phyloP scores from a whole-genome alignment of 2,797 vertebrate genomes.

The Sylvilagus floridanus region DNA sequence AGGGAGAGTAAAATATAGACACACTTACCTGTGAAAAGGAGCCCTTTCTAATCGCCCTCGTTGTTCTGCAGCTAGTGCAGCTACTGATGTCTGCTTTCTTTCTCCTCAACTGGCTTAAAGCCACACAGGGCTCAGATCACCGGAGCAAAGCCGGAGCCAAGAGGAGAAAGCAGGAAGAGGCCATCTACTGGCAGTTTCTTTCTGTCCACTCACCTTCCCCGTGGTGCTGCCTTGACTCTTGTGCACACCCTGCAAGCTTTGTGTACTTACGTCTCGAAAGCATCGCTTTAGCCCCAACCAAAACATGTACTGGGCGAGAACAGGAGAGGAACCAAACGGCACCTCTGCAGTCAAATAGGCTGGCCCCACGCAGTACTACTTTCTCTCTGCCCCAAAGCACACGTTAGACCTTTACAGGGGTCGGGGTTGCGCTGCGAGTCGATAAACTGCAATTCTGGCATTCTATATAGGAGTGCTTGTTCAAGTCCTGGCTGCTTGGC shows the following conservation, averaged over 20 bases:
- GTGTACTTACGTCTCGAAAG: accelerated
- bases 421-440: no score
- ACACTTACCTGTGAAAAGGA: background rate
- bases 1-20: background rate
- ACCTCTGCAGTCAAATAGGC: background rate
- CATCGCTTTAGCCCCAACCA: background rate
- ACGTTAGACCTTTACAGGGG: background rate
- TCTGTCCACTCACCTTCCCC: background rate
- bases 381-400: background rate
- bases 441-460: no score
- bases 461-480: no score
- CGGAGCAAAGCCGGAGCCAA: background rate
- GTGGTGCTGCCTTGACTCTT: background rate
- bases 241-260: background rate
- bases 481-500: no score
- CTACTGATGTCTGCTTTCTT: background rate
- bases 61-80: background rate
- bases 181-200: conserved; percentile 44
- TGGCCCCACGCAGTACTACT: background rate
- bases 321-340: background rate
- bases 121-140: background rate
- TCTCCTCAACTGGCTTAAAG: background rate
- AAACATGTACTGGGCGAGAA: background rate
- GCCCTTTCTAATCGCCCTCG: background rate
- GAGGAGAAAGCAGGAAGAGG: conserved; percentile 44